phyloP scores from a whole-genome alignment of 1,140 invertebrate genomes.

The Psix sp. region DNA sequence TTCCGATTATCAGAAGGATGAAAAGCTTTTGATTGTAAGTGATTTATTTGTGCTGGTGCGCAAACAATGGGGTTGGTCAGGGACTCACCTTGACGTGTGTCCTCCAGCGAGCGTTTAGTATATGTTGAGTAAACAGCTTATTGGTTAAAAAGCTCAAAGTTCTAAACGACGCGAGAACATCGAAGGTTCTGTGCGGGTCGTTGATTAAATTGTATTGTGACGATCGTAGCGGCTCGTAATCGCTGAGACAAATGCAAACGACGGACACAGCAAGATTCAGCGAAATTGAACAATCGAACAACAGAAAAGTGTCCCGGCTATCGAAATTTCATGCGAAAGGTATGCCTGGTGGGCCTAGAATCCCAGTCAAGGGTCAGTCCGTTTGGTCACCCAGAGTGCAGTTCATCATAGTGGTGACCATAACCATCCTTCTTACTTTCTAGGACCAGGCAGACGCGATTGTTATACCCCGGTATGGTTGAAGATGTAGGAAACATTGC shows the following conservation, averaged over 20 bases:
- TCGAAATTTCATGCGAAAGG: slow-evolving; percentile 23
- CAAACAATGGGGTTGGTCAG: too few relatives aligned
- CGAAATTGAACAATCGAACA: slow-evolving; percentile 49
- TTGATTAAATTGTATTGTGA: slow-evolving; percentile 55
- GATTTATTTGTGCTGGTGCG: too few relatives aligned
- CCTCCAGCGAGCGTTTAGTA: slow-evolving; percentile 27
- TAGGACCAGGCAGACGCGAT: not conserved
- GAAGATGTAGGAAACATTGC: slow-evolving; percentile 87
- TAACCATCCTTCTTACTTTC: too few relatives aligned
- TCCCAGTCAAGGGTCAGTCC: too few relatives aligned
- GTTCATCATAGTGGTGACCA: too few relatives aligned
- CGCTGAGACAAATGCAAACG: slow-evolving; percentile 55
- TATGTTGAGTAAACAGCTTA: slow-evolving; percentile 42
- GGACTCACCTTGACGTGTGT: slow-evolving; percentile 41
- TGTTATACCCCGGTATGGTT: slow-evolving; percentile 79
- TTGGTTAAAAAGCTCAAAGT: slow-evolving; percentile 54
- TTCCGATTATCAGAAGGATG: too few relatives aligned
- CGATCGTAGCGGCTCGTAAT: slow-evolving; percentile 57
- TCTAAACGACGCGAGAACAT: slow-evolving; percentile 49
- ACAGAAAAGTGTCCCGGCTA: slow-evolving; percentile 33
- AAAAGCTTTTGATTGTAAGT: too few relatives aligned
- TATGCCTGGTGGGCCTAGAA: not conserved
- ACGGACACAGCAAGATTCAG: slow-evolving; percentile 50
- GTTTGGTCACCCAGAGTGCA: too few relatives aligned
- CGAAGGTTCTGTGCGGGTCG: slow-evolving; percentile 45